These are phyloP conservation scores for Hypotaenidia okinawae DNA, from an alignment of 2,797 vertebrate genomes.

Conservation along the genomic window DNA sequence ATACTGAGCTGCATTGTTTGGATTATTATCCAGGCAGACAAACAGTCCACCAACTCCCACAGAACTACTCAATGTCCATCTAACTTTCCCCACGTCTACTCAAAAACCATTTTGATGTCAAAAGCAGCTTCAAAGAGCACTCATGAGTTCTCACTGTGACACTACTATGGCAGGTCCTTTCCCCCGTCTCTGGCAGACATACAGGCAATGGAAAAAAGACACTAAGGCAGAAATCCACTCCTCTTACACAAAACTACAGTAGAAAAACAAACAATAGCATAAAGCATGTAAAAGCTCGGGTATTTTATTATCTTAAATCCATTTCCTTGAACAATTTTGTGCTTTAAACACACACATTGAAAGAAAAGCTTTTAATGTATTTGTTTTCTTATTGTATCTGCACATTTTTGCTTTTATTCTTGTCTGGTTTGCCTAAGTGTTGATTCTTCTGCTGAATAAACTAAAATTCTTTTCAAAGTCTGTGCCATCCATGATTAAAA, in stretches of 20 bases:
- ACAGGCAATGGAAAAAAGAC: background rate
- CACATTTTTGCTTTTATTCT: background rate
- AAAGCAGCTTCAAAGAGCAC: background rate
- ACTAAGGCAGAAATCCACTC: background rate
- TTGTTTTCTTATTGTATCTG: background rate
- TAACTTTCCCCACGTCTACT: background rate
- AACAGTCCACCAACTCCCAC: background rate
- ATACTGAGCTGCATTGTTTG: too few relatives aligned
- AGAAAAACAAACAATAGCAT: background rate
- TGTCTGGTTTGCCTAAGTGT: background rate
- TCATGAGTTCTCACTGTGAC: background rate
- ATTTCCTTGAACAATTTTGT: background rate
- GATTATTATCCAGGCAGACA: background rate
- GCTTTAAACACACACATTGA: background rate
- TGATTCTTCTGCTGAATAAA: background rate
- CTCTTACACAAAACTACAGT: background rate
- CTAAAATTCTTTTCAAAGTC: background rate
- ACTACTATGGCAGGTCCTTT: background rate
- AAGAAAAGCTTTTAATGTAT: background rate
- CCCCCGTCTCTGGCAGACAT: background rate
- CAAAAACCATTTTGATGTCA: background rate
- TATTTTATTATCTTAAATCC: background rate
- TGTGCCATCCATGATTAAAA: background rate
- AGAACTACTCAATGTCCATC: background rate
- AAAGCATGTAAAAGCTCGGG: background rate